Base-by-base conservation (phyloP, 2,113 vertebrate species). In the Aptenodytes patagonicus region DNA sequence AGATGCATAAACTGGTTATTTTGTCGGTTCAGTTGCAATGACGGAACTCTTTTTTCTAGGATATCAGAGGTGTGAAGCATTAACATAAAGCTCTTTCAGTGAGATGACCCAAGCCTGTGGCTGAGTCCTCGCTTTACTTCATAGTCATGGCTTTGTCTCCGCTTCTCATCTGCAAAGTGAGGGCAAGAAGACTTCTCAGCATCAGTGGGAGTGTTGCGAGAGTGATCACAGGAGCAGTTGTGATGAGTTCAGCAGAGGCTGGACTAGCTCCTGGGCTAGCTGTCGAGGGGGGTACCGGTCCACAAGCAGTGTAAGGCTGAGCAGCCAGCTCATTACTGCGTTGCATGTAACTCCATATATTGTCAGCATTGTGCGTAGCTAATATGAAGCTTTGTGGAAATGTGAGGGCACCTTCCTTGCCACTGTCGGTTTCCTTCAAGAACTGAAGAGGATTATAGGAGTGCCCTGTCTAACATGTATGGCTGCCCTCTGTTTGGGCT, bases 301-400 rank as follows among this genome's bases (percentile, higher is more conserved):
- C 29, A 21, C 0, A 2, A 46, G 54, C 47, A n/a, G 18, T 2
- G 5, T 71, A 61, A 58, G 51, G 73, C 42, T 11, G 75, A 40
- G 52, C 68, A 85, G 44, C 52, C 66, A 60, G 61, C 68, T 72
- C 0, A 0, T 29, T n/a, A 25, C 34, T 29, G 51, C 36, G 11
- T 36, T 0, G 0, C 24, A 51, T 1, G 2, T 29, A 60, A 38
- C 46, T 34, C 34, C 3, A 1, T 60, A 11, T 25, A 12, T 52
- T 31, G 13, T 68, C 60, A 68, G 38, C 0, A 0, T 26, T 26
- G 29, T n/a, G 29, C 21, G 7, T 1, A n/a, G 60, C 60, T 47
- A 40, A 26, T 15, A 51, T 3, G 36, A 64, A 64, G 57, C 42
- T 82, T 38, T 71, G 44, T 0, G 0, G 42, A 40, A 85, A 54